phyloP scores from a whole-genome alignment of 2,113 vertebrate species.

The Barnardius zonarius region DNA sequence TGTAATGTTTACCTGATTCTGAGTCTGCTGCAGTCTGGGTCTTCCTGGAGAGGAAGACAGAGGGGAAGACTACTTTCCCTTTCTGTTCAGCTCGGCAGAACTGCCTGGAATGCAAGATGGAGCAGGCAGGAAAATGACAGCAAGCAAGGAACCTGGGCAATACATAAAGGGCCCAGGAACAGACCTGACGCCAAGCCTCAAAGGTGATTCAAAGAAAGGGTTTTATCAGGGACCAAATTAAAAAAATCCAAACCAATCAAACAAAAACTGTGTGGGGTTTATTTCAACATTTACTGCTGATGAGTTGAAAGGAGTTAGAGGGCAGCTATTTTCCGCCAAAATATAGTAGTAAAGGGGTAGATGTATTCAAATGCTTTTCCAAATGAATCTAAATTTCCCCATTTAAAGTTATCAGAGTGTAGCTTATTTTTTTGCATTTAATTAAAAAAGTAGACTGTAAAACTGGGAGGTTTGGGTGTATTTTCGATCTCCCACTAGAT shows the following conservation, averaged over 20 bases:
- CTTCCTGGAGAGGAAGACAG: conserved; percentile 72
- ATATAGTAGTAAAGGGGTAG: not conserved
- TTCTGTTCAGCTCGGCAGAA: conserved; percentile 69
- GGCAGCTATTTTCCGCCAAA: not conserved
- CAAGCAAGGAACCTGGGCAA: conserved; percentile 58
- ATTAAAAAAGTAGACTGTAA: not conserved
- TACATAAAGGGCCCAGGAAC: conserved; percentile 40
- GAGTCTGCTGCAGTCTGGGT: conserved; percentile 59
- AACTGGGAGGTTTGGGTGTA: not conserved
- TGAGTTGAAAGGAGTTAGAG: not conserved
- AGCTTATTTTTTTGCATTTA: not conserved
- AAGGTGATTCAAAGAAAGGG: conserved; percentile 4
- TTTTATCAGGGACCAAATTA: not conserved
- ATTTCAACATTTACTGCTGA: not conserved
- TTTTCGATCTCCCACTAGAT: not conserved
- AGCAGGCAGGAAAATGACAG: conserved; percentile 68
- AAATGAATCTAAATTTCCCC: not conserved
- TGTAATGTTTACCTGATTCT: conserved; percentile 65
- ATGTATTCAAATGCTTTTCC: not conserved
- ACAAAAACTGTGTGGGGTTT: not conserved
- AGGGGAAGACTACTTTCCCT: conserved; percentile 71
- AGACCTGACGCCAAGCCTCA: conserved; percentile 44
- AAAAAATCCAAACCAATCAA: conserved; percentile 2
- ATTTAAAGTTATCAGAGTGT: not conserved
- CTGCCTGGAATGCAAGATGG: conserved; percentile 71